Conservation (phyloP, 2,888 invertebrate genomes). For the Heliconius erato region DNA sequence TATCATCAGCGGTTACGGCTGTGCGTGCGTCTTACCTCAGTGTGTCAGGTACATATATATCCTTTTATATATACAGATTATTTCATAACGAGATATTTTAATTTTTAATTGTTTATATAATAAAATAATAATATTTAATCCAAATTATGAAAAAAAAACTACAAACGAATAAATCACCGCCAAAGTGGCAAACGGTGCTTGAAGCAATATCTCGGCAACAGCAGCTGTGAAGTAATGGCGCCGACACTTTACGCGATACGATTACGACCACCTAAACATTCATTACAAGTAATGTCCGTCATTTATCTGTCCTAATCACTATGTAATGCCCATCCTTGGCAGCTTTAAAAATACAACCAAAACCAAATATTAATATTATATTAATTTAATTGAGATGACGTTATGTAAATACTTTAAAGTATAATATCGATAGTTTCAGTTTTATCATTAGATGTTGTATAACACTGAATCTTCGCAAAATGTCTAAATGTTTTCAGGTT, state of each 20-base stretch:
- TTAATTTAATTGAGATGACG: slow-evolving; percentile 8
- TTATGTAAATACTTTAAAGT: background rate
- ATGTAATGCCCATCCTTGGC: slow-evolving; percentile 61
- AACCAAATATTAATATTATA: slow-evolving; percentile 25
- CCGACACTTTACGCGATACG: slow-evolving; percentile 85
- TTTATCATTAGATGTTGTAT: no score
- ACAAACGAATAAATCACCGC: slow-evolving; percentile 74
- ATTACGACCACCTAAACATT: slow-evolving; percentile 86
- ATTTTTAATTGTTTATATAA: background rate
- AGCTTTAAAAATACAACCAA: slow-evolving; percentile 43
- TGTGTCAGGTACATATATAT: no score
- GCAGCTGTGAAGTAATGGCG: slow-evolving; percentile 85
- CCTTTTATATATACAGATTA: no score
- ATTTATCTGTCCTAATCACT: slow-evolving; percentile 85
- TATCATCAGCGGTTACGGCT: no score
- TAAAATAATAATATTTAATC: background rate
- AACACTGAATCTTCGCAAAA: slow-evolving; percentile 61
- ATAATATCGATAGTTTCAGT: background rate
- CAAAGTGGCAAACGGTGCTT: slow-evolving; percentile 76
- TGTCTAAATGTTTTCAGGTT: slow-evolving; percentile 82
- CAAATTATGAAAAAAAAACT: slow-evolving; percentile 55
- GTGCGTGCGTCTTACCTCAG: no score
- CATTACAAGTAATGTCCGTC: slow-evolving; percentile 85
- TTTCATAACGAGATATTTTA: background rate
- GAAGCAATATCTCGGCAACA: slow-evolving; percentile 83